These are phyloP conservation scores for Hemiprocne comata DNA, from an alignment of 2,113 vertebrate species.

Conservation along the genomic window DNA sequence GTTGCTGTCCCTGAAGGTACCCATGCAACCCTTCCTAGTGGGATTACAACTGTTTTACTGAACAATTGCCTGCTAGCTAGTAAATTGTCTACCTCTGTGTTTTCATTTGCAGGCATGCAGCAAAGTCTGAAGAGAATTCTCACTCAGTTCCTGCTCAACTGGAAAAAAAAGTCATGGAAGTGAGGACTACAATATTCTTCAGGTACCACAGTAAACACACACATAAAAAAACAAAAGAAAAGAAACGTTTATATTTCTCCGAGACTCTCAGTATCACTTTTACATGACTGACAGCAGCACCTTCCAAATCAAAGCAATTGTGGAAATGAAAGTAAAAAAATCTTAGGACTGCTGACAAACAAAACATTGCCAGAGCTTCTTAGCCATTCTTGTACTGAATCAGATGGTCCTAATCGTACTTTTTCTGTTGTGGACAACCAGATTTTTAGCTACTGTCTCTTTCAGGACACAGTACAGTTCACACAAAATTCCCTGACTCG, in stretches of 20 bases:
- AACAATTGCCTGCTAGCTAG: neutral
- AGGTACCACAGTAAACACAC: neutral
- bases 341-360: neutral
- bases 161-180: neutral
- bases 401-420: neutral
- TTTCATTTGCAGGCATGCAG: neutral
- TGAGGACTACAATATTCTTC: neutral
- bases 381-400: neutral
- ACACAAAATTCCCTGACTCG: neutral
- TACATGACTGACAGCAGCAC: neutral
- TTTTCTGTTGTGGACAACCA: neutral
- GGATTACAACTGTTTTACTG: neutral
- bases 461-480: neutral
- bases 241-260: neutral
- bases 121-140: neutral
- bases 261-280: neutral
- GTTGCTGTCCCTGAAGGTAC: neutral
- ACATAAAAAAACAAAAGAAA: too few relatives aligned
- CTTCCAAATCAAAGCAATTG: neutral
- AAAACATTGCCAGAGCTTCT: neutral
- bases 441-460: neutral
- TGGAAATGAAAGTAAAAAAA: neutral
- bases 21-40: neutral
- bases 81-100: neutral
- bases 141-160: neutral